phyloP scores from a whole-genome alignment of 2,888 invertebrate genomes.

The Pheosia gnoma region DNA sequence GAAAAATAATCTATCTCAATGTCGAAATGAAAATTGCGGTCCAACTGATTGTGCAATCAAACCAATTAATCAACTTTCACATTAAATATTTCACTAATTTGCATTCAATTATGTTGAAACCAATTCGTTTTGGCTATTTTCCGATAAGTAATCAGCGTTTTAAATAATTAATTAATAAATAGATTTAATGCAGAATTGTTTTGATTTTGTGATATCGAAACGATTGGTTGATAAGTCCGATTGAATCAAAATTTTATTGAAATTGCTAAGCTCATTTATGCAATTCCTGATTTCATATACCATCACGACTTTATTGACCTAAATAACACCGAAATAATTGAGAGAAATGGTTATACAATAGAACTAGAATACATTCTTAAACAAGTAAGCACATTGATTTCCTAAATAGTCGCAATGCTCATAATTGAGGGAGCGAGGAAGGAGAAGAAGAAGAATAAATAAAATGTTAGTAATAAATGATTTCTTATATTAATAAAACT shows the following conservation, averaged over 20 bases:
- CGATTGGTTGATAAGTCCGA: not conserved
- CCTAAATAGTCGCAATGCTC: too few species aligned
- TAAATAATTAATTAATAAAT: not conserved
- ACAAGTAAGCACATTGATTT: too few species aligned
- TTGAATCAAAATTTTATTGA: not conserved
- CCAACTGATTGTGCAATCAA: not conserved
- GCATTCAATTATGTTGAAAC: conserved; percentile 2
- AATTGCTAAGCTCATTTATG: not conserved
- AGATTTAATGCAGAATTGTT: not conserved
- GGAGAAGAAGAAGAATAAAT: too few species aligned
- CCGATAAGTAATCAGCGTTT: not conserved
- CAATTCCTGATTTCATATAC: too few species aligned
- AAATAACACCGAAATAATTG: too few species aligned
- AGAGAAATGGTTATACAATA: too few species aligned
- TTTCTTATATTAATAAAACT: too few species aligned
- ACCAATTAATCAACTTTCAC: conserved; percentile 1
- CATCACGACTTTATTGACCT: too few species aligned
- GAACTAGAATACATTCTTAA: too few species aligned
- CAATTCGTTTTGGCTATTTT: conserved; percentile 2
- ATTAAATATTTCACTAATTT: not conserved
- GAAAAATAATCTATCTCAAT: not conserved
- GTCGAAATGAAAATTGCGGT: not conserved
- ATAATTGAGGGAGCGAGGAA: too few species aligned
- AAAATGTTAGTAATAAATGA: too few species aligned
- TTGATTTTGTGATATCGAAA: not conserved